Percentiles rank a stretch among this genome's conserved stretches.
Evolutionary conservation across 2,888 invertebrate genomes (phyloP).

Genomic region (Odontomyia ornata): DNA sequence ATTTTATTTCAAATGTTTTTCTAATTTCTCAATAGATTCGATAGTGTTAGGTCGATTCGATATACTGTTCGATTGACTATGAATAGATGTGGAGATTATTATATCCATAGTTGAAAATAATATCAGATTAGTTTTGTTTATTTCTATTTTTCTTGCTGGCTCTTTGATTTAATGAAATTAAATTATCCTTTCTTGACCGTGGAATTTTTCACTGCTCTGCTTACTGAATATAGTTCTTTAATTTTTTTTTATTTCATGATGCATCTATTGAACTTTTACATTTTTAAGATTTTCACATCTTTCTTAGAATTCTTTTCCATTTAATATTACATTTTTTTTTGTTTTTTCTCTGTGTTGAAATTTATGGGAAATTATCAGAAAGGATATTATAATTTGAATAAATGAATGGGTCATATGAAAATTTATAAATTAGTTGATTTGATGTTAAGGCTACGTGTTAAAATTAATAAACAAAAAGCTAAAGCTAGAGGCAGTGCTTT

Average conservation of each 20-base stretch:
- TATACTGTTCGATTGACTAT: neutral
- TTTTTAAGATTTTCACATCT: neutral
- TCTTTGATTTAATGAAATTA: no score
- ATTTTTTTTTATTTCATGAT: neutral
- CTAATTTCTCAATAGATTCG: neutral
- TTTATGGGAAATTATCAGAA: neutral
- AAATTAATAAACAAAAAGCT: slow-evolving; percentile 23
- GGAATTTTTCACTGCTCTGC: neutral
- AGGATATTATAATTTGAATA: no score
- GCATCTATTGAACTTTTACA: neutral
- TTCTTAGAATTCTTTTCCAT: neutral
- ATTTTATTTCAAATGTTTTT: neutral
- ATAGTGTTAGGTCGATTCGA: slow-evolving; percentile 29
- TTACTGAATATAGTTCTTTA: neutral
- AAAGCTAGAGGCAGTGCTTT: slow-evolving; percentile 53
- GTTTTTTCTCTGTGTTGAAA: no score
- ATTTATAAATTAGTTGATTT: slow-evolving; percentile 34
- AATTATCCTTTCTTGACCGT: no score
- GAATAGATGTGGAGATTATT: neutral
- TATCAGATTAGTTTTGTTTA: neutral
- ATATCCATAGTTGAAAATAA: neutral
- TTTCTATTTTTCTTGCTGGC: neutral
- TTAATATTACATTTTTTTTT: slow-evolving; percentile 12
- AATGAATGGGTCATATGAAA: neutral
- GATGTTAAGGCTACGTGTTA: slow-evolving; percentile 36